Percentiles rank a stretch among this genome's conserved stretches.
These are phyloP conservation scores for Ecliptopera silaceata DNA, from an alignment of 2,888 invertebrate genomes.

Conservation along the genomic window DNA sequence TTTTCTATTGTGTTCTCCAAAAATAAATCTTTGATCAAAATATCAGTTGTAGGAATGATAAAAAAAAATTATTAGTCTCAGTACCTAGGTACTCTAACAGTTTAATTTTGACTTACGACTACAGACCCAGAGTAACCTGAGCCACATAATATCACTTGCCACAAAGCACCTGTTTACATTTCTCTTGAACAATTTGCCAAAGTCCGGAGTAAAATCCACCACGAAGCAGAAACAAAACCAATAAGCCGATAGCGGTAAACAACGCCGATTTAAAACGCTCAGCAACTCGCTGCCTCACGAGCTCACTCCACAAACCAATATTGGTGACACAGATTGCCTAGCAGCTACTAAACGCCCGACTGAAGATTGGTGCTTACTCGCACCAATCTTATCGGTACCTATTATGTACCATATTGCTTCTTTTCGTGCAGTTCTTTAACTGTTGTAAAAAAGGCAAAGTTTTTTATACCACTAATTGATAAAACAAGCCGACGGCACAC, in stretches of 20 bases:
- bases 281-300: slow-evolving; percentile 54
- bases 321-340: slow-evolving; percentile 36
- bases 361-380: background rate
- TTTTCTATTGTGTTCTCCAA: no score
- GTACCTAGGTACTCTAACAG: no score
- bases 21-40: no score
- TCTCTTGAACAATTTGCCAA: slow-evolving; percentile 5
- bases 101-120: no score
- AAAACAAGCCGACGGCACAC: no score
- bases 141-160: background rate
- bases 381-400: no score
- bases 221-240: slow-evolving; percentile 37
- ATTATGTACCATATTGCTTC: background rate
- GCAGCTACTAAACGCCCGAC: slow-evolving; percentile 11
- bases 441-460: slow-evolving; percentile 39
- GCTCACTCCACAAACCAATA: slow-evolving; percentile 48
- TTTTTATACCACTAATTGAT: slow-evolving; percentile 52
- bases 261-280: slow-evolving; percentile 46
- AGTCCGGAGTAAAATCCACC: slow-evolving; percentile 5
- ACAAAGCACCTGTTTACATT: background rate
- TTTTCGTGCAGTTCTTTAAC: background rate
- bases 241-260: slow-evolving; percentile 50
- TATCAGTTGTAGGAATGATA: no score
- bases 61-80: no score
- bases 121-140: background rate